Base-by-base conservation (phyloP, 2,797 vertebrate species). In the Enteromius unitaeniatus region DNA sequence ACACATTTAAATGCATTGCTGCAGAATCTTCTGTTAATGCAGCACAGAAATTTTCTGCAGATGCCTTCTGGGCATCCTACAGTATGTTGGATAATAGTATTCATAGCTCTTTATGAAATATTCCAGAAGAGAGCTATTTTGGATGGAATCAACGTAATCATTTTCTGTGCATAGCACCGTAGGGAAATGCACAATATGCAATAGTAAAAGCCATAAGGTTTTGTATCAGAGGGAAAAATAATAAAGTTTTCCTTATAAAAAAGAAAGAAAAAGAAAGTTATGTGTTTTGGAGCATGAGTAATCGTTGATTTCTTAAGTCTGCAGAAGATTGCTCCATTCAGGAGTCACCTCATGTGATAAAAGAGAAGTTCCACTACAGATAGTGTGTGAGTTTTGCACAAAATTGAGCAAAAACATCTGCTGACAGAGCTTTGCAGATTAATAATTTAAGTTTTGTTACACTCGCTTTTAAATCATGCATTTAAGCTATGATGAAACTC, bases 351-450 rank as follows among this genome's bases (percentile, higher is more conserved):
- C 47, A 47, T 34, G 68, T 1, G 10, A 10, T 53, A 51, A 47
- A 37, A 17, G 14, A 76, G 31, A 53, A 13, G n/a, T 58, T 80
- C 53, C 53, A 72, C 21, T 7, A 45, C 5, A 19, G 40, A 13
- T 26, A 76, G 21, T 51, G 0, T 42, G 37, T 26, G 23, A 60
- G 37, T 34, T 73, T 62, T 62, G n/a, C 65, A 47, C 1, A 1
- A 58, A n/a, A 42, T 67, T 75, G 47, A 42, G 72, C 72, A 76
- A 75, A 65, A 67, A 65, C 81, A 53, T 64, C 47, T 75, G 58
- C 70, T 74, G 34, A 23, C 51, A 40, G 34, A 58, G n/a, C 51
- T 70, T 70, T 70, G 49, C 21, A 8, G 6, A 53, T 82, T 8
- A 55, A 55, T 82, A 67, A 82, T 82, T 62, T 9, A 75, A 40